These are phyloP conservation scores for Phrynocephalus forsythii DNA, from an alignment of 2,797 vertebrate genomes.

Conservation along the genomic window DNA sequence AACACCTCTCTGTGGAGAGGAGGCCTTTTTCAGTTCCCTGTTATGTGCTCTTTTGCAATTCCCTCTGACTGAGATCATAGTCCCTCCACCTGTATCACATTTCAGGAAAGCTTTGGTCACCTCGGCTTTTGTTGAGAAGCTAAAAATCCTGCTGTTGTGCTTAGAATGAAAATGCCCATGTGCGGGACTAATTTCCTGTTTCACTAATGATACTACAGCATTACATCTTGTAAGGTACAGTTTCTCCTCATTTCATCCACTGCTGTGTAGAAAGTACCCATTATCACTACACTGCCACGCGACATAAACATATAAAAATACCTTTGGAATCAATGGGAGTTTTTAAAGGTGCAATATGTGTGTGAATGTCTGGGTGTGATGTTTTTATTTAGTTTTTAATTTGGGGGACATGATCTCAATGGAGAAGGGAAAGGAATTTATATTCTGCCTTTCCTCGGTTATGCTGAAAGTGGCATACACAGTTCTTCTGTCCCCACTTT, in stretches of 20 bases:
- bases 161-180: background rate
- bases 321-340: background rate
- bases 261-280: background rate
- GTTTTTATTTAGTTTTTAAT: background rate
- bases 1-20: background rate
- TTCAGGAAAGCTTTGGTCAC: background rate
- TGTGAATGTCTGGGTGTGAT: background rate
- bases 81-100: background rate
- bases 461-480: background rate
- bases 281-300: background rate
- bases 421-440: background rate
- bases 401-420: background rate
- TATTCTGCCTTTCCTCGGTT: background rate
- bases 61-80: background rate
- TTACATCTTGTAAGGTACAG: background rate
- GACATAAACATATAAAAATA: background rate
- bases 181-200: background rate
- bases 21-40: background rate
- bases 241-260: background rate
- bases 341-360: background rate
- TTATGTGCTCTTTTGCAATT: slow-evolving; percentile 1
- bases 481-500: too few relatives aligned
- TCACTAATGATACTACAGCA: background rate
- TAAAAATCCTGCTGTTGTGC: background rate
- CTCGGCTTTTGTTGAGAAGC: background rate